Evolutionary conservation across 2,797 vertebrate species (phyloP).

Genomic region (Myiothlypis chrysogaster): DNA sequence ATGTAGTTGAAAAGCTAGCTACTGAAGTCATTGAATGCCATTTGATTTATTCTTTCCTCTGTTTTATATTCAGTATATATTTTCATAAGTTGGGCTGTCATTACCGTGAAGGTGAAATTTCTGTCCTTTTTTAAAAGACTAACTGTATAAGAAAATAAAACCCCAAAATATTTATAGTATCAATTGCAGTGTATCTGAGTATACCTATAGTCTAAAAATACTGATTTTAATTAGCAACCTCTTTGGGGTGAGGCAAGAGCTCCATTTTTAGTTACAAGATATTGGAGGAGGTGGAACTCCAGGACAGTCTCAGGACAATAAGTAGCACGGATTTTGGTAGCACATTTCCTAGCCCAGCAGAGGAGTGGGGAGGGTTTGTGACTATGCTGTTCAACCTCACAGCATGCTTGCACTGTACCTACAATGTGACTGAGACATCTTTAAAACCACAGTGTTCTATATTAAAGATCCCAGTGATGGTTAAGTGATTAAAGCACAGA

Average conservation of each 20-base stretch:
- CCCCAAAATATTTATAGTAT: conserved; percentile 15
- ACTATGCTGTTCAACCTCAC: neutral
- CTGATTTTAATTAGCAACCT: conserved; percentile 24
- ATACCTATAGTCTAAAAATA: conserved; percentile 50
- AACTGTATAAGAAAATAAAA: conserved; percentile 13
- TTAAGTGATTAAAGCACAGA: neutral
- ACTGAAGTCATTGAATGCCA: neutral
- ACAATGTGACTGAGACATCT: neutral
- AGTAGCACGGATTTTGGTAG: neutral
- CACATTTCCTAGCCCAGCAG: neutral
- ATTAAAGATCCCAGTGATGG: neutral
- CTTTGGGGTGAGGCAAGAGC: neutral
- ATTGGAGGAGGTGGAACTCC: conserved; percentile 10
- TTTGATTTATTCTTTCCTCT: neutral
- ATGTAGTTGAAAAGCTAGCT: neutral
- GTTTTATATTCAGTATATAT: neutral
- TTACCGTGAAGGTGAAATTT: neutral
- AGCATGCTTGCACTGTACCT: neutral
- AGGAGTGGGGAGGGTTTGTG: neutral
- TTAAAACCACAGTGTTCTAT: neutral
- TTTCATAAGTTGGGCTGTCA: neutral
- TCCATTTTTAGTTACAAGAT: conserved; percentile 47
- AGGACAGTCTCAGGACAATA: neutral
- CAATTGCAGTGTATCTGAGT: neutral
- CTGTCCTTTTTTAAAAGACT: neutral